Conservation (phyloP, 2,888 invertebrate genomes). For the Aleiodes testaceus region DNA sequence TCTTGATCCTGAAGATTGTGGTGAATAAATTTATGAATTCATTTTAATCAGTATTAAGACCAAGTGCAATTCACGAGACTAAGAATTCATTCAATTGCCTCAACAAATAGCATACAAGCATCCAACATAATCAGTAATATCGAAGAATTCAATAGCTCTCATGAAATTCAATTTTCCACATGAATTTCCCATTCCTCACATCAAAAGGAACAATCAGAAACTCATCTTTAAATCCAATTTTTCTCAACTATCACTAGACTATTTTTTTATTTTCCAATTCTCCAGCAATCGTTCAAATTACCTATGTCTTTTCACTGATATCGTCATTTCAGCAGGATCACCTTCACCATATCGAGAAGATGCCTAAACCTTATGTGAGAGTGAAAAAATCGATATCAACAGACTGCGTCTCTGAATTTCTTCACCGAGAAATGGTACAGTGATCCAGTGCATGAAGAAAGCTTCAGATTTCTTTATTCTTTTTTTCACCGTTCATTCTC, state of each 20-base stretch:
- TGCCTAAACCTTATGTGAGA: background rate
- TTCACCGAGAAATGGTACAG: conserved; percentile 1
- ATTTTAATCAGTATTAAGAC: no score
- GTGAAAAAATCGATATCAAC: background rate
- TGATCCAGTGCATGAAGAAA: conserved; percentile 15
- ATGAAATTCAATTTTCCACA: no score
- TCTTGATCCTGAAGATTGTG: background rate
- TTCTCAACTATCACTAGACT: background rate
- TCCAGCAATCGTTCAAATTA: conserved; percentile 6
- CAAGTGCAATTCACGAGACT: no score
- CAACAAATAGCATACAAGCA: no score
- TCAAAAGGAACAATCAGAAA: no score
- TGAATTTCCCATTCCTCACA: no score
- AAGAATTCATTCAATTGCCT: no score
- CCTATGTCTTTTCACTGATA: background rate
- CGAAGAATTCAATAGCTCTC: no score
- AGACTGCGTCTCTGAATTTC: background rate
- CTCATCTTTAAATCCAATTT: no score
- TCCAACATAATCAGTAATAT: no score
- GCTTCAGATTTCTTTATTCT: conserved; percentile 7
- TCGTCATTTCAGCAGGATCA: background rate
- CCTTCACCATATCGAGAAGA: background rate
- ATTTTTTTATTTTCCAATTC: background rate
- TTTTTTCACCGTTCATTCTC: background rate
- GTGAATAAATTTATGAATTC: background rate